These are phyloP conservation scores for Adelges cooleyi DNA, from an alignment of 1,140 invertebrate genomes.

Conservation along the genomic window DNA sequence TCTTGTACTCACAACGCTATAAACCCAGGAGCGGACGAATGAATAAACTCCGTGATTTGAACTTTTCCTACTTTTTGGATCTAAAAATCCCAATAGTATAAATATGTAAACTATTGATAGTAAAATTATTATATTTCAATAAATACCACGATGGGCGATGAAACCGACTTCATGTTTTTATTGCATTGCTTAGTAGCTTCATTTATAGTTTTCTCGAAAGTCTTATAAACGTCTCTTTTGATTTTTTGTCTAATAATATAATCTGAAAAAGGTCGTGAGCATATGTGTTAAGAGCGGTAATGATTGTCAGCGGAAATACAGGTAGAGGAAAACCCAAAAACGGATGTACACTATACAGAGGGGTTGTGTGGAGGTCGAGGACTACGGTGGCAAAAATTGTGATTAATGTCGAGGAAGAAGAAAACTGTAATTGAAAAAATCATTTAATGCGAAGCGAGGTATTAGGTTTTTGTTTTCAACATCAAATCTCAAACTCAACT, in stretches of 20 bases:
- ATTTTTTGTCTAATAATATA: slow-evolving; percentile 19
- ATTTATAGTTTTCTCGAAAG: slow-evolving; percentile 4
- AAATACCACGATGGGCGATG: not conserved
- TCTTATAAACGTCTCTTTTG: not conserved
- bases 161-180: not conserved
- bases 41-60: slow-evolving; percentile 10
- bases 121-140: not conserved
- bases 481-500: not conserved
- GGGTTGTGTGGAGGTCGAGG: too few relatives aligned
- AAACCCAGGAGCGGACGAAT: slow-evolving; percentile 9
- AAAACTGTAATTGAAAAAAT: too few relatives aligned
- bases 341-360: too few relatives aligned
- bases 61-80: not conserved
- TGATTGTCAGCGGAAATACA: too few relatives aligned
- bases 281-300: too few relatives aligned
- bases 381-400: too few relatives aligned
- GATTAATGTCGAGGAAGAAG: too few relatives aligned
- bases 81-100: not conserved
- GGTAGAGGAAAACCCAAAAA: too few relatives aligned
- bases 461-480: too few relatives aligned
- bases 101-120: not conserved
- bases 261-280: not conserved
- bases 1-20: slow-evolving; percentile 9
- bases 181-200: not conserved
- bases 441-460: too few relatives aligned